A percentile compares a stretch with the other conserved stretches of the same genome.
These are phyloP conservation scores for Tachycineta bicolor DNA, from an alignment of 2,113 vertebrate genomes.

Conservation along the genomic window DNA sequence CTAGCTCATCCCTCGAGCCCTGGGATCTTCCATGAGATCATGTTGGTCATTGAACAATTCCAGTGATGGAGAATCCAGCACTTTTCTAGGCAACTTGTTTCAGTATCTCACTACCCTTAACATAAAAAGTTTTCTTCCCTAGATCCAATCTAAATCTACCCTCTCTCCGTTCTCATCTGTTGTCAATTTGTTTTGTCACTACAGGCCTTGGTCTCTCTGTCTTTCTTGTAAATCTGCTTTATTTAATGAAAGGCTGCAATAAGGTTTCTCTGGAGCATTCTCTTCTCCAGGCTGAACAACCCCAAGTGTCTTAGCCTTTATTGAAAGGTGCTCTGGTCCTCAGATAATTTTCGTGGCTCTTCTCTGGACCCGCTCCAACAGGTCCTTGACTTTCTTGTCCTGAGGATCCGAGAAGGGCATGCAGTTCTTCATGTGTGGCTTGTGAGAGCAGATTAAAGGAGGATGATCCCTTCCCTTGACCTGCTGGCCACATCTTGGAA, in stretches of 20 bases:
- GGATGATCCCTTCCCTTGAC: background rate
- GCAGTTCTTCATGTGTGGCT: background rate
- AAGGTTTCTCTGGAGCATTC: background rate
- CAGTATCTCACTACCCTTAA: background rate
- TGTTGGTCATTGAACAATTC: background rate
- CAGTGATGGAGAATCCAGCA: background rate
- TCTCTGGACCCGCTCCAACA: fast-evolving
- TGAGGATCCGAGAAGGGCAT: background rate
- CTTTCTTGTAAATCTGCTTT: background rate
- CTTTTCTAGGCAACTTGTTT: background rate
- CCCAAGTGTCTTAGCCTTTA: background rate
- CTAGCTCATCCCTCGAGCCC: background rate
- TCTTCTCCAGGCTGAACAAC: background rate
- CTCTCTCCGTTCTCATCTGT: background rate
- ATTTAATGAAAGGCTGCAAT: background rate
- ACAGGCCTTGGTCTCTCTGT: background rate
- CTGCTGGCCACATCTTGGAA: background rate
- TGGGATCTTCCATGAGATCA: background rate
- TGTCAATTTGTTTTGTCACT: background rate
- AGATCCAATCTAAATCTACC: background rate
- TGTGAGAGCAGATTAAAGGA: fast-evolving
- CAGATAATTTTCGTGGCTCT: fast-evolving
- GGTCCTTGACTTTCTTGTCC: background rate
- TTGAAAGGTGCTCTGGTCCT: background rate
- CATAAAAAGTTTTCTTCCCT: background rate